A percentile compares a stretch with the other conserved stretches of the same genome.
Conservation (phyloP, 2,797 vertebrate species). For the Nannoperca obscura region DNA sequence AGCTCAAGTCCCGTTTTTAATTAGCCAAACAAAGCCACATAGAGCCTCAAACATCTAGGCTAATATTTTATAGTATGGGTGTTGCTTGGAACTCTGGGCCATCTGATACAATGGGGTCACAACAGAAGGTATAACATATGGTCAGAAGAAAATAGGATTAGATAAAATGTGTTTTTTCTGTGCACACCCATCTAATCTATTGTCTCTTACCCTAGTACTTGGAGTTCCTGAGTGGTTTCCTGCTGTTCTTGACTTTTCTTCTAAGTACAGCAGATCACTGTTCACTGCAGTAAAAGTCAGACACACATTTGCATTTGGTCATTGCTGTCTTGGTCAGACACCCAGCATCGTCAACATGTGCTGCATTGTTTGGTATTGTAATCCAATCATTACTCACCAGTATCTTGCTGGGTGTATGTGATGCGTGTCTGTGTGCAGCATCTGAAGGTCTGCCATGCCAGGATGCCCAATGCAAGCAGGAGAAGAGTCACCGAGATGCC, state of each 20-base stretch:
- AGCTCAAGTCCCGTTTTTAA: not conserved
- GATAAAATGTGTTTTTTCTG: not conserved
- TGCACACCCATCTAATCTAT: fast-evolving
- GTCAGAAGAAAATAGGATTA: not conserved
- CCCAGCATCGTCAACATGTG: not conserved
- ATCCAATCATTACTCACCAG: constrained; percentile 42
- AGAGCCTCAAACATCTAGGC: not conserved
- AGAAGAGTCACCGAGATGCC: constrained; percentile 79
- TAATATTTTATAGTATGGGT: not conserved
- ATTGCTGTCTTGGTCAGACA: constrained; percentile 7
- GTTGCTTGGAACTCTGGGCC: not conserved
- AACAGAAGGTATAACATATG: not conserved
- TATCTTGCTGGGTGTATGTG: constrained; percentile 23
- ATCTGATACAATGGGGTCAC: not conserved
- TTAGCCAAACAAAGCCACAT: not conserved
- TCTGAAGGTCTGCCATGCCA: constrained; percentile 82
- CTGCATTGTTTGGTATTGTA: not conserved
- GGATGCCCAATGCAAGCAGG: constrained; percentile 79
- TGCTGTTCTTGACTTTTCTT: constrained; percentile 29
- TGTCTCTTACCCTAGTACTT: constrained; percentile 61
- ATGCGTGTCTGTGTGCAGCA: constrained; percentile 65
- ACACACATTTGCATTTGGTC: not conserved
- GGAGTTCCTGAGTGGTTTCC: constrained; percentile 46
- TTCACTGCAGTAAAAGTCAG: constrained; percentile 50
- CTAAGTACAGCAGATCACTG: constrained; percentile 45